Conservation (phyloP, 2,888 invertebrate species). For the Bimastos eiseni region DNA sequence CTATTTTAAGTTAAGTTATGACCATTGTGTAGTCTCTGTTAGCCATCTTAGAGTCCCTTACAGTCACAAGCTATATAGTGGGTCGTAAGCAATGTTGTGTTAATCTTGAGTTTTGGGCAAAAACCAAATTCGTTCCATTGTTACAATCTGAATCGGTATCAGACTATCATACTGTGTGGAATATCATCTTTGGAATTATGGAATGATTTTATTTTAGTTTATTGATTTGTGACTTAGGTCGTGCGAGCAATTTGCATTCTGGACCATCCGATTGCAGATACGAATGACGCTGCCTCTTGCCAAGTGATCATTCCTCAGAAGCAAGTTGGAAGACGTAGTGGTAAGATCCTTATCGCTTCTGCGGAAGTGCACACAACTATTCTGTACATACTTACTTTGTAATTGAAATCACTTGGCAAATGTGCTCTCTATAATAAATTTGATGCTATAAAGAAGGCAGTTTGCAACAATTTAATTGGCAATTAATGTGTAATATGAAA, state of each 20-base stretch:
- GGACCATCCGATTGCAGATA: slow-evolving; percentile 94
- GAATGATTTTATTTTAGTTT: neutral
- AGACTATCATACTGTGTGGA: neutral
- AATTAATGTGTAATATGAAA: too few species aligned
- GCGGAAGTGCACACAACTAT: too few species aligned
- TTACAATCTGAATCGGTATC: neutral
- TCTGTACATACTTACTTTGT: too few species aligned
- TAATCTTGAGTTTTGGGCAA: neutral
- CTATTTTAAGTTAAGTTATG: neutral
- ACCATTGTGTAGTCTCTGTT: neutral
- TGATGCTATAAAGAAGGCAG: too few species aligned
- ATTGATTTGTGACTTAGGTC: slow-evolving; percentile 63
- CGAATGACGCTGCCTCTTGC: slow-evolving; percentile 92
- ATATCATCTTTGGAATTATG: neutral
- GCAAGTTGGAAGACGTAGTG: slow-evolving; percentile 75
- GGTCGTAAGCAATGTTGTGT: neutral
- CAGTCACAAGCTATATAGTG: neutral
- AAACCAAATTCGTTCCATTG: neutral
- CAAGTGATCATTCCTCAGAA: slow-evolving; percentile 99
- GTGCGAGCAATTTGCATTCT: slow-evolving; percentile 96
- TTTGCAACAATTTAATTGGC: too few species aligned
- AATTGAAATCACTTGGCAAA: too few species aligned
- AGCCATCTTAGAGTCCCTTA: neutral
- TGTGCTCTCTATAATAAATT: too few species aligned
- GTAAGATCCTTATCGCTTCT: slow-evolving; percentile 49